Base-by-base conservation (phyloP, 2,888 invertebrate genomes). In the Eilema griseolum region DNA sequence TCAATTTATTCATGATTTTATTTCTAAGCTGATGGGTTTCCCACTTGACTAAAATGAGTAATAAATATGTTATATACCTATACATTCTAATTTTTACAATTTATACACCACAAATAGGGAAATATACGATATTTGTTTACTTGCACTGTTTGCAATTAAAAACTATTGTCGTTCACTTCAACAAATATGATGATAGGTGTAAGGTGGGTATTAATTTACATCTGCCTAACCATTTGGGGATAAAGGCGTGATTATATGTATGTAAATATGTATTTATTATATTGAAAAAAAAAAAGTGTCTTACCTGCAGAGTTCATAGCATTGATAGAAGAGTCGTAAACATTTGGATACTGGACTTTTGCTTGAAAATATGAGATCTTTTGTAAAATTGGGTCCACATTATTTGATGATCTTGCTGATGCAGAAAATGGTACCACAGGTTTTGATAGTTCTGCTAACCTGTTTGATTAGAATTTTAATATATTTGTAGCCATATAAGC, bases 261-360 rank as follows among this genome's bases (percentile, higher is more conserved):
- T n/a, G 1, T 10, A 57, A 24, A 57, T 46, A 24, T 12, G 1
- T 57, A 57, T 57, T 24, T 16, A 57, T 24, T 23, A 46, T 11
- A 8, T 46, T 31, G 7, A n/a, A 0, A 37, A 20, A 0, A 37
- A 20, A 14, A 57, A n/a, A 11, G 5, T 66, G 8, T 65, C 46
- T 70, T 89, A 96, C 96, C 97, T 73, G 97, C 96, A 3, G 96
- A 92, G 83, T 94, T 96, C 86, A 97, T 97, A 0, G 97, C 97
- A 71, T 96, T 96, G 62, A 97, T 94, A 77, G 97, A 97, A 1
- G 97, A 96, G 89, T 99, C 99, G 89, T 97, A 99, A 0, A 99
- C 99, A 91, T 97, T 97, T 0, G 99, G 99, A 92, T 97, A 98
- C 26, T 96, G 96, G 76, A 96, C 95, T 87, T 94, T 93, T 0